These are phyloP conservation scores for Diglossa cyanea DNA, from an alignment of 2,797 vertebrate species.

Conservation along the genomic window DNA sequence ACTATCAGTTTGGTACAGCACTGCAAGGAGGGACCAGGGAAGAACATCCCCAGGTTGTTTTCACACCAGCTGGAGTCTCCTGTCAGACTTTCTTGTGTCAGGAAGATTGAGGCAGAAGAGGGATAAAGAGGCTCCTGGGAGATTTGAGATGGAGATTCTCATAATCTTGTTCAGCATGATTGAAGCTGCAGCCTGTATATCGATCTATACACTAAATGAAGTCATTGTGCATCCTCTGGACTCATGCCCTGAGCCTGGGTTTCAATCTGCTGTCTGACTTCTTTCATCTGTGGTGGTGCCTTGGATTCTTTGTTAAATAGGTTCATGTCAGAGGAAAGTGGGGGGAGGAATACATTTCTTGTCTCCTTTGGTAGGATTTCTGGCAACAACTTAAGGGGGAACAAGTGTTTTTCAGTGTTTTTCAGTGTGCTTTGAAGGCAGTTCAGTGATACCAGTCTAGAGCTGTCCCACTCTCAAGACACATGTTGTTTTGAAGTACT, in stretches of 20 bases:
- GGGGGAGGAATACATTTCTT: not conserved
- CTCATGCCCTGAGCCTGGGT: not conserved
- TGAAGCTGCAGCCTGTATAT: constrained; percentile 15
- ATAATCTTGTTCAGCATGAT: constrained; percentile 7
- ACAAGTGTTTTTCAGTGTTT: not conserved
- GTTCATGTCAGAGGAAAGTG: not conserved
- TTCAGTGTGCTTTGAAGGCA: not conserved
- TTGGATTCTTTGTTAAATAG: not conserved
- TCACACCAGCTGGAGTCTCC: not conserved
- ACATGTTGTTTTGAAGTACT: not conserved
- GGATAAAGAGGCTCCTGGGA: constrained; percentile 45
- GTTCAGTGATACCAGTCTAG: not conserved
- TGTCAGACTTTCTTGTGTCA: not conserved
- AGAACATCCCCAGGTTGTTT: not conserved
- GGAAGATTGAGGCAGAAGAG: not conserved
- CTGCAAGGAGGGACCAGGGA: not conserved
- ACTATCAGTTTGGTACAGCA: not conserved
- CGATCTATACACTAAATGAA: not conserved
- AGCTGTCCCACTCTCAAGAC: not conserved
- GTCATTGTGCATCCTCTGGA: constrained; percentile 20
- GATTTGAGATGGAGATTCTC: not conserved
- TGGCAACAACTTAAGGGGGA: not conserved
- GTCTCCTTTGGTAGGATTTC: not conserved
- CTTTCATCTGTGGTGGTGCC: not conserved
- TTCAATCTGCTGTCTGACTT: not conserved